Percentiles rank a stretch among this genome's conserved stretches.
Conservation (phyloP, 1,140 invertebrate species). For the Pseudoatta argentina region DNA sequence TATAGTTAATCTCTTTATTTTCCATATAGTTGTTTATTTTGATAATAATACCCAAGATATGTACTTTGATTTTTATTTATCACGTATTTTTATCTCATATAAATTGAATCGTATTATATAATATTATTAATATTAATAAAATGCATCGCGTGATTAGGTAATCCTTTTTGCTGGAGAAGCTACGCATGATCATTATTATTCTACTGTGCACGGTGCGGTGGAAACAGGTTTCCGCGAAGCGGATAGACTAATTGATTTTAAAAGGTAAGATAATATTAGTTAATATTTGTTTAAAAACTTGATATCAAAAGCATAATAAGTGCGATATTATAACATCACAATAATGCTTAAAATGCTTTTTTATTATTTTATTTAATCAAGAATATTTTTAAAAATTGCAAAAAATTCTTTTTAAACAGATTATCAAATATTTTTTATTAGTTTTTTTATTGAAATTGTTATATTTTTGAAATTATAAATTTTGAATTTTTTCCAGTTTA, state of each 20-base stretch:
- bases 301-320: not conserved
- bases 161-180: conserved; percentile 91
- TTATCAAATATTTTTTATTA: conserved; percentile 1
- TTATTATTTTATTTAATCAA: not conserved
- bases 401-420: not conserved
- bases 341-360: not conserved
- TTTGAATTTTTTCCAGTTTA: conserved; percentile 6
- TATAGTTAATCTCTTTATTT: not conserved
- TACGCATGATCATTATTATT: conserved; percentile 89
- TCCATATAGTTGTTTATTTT: not conserved
- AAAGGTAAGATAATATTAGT: conserved; percentile 74
- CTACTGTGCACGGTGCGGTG: conserved; percentile 93
- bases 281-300: conserved; percentile 36
- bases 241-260: conserved; percentile 85
- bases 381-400: not conserved
- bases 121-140: not conserved
- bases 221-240: conserved; percentile 92
- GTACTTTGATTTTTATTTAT: not conserved
- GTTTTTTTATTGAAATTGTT: not conserved
- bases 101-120: not conserved
- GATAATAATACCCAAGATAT: not conserved
- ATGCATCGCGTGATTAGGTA: conserved; percentile 69
- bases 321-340: not conserved
- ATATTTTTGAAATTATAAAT: conserved; percentile 15
- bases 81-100: conserved; percentile 2